Evolutionary conservation across 53 echinoderm and acorn worm genomes (phyloP).

Genomic region (Apostichopus leukothele): DNA sequence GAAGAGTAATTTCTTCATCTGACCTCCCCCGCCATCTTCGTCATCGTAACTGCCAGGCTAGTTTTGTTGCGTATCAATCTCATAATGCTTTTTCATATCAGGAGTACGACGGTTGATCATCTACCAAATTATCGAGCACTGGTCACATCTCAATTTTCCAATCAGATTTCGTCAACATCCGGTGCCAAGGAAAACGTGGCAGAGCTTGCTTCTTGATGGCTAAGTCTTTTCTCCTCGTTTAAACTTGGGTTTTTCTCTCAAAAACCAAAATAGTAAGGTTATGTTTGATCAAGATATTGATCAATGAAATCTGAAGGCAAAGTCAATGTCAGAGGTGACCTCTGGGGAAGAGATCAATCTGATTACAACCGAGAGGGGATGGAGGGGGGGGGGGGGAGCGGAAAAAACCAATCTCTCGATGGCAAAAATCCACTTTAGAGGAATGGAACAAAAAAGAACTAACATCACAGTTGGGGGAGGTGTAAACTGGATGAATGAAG

Average conservation of each 20-base stretch:
- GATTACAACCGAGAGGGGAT: neutral
- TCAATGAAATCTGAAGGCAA: neutral
- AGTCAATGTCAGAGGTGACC: neutral
- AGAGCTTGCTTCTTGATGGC: neutral
- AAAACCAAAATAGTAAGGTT: constrained; percentile 1
- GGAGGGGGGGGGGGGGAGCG: neutral
- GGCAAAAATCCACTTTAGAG: neutral
- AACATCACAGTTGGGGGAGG: neutral
- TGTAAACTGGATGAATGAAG: neutral
- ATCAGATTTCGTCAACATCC: constrained; percentile 8
- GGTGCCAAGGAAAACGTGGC: neutral
- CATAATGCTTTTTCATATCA: neutral
- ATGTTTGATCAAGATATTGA: constrained; percentile 24
- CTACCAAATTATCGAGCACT: neutral
- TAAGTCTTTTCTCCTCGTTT: neutral
- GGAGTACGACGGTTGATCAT: neutral
- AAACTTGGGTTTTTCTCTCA: neutral
- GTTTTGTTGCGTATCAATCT: neutral
- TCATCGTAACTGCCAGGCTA: too few species aligned
- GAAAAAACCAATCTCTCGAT: too few species aligned
- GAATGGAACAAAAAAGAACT: neutral
- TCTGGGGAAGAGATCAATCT: constrained; percentile 3
- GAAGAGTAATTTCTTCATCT: too few species aligned
- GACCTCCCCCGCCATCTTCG: too few species aligned
- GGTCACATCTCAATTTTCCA: constrained; percentile 42